Conservation (phyloP, 2,888 invertebrate species). For the Drosophila algonquin region DNA sequence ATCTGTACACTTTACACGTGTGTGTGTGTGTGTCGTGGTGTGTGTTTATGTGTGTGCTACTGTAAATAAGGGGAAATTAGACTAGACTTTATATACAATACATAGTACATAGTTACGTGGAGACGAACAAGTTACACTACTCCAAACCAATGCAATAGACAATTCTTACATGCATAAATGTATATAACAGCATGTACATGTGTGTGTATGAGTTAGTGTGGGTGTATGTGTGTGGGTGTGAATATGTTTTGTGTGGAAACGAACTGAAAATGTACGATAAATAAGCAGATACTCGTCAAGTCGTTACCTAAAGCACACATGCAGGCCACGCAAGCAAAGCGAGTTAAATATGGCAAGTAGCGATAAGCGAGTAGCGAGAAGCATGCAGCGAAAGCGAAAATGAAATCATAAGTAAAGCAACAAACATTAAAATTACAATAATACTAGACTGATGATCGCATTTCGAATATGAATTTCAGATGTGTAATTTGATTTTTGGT, state of each 20-base stretch:
- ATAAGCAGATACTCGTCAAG: constrained; percentile 18
- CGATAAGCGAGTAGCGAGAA: constrained; percentile 23
- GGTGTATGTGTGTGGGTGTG: constrained; percentile 10
- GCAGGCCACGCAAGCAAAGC: constrained; percentile 16
- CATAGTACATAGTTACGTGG: constrained; percentile 17
- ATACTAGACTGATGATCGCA: constrained; percentile 23
- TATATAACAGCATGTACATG: constrained; percentile 26
- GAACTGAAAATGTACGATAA: constrained; percentile 5
- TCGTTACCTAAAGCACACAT: background rate
- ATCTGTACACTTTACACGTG: constrained; percentile 31
- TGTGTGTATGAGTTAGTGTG: constrained; percentile 2
- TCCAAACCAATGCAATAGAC: constrained; percentile 34
- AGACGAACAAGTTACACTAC: constrained; percentile 38
- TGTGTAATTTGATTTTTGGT: constrained; percentile 16
- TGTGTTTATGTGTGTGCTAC: background rate
- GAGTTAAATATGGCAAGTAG: constrained; percentile 21
- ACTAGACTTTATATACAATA: constrained; percentile 38
- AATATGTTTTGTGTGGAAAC: background rate
- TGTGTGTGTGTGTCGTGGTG: constrained; percentile 4
- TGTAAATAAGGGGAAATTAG: constrained; percentile 13
- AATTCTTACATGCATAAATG: constrained; percentile 32
- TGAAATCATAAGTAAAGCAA: constrained; percentile 45
- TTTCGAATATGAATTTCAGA: constrained; percentile 41
- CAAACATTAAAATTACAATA: constrained; percentile 28
- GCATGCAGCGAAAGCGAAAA: constrained; percentile 24